Base-by-base conservation (phyloP, 2,888 invertebrate species). In the Embidobia sp. region DNA sequence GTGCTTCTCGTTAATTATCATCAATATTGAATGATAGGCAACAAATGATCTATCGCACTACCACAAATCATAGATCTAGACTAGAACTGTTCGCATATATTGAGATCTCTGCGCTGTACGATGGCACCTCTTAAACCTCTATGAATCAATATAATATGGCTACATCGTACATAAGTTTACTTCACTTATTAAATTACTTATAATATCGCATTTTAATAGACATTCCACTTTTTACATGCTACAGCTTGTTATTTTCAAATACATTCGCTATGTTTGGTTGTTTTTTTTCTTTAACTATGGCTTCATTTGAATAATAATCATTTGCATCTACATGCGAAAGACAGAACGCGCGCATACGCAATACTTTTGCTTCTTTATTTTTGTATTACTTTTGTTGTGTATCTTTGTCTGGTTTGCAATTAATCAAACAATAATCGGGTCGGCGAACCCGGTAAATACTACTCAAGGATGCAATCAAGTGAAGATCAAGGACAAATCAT, bases 51-150 rank as follows among this genome's bases (percentile, higher is more conserved):
- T 72, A 70, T 57, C 35, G 44, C 22, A 37, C 75, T 80, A 79
- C 72, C 76, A 49, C 74, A 80, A 80, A 79, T 79, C 63, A 83
- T 83, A 77, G 81, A 51, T 79, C 76, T 82, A 81, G 80, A 83
- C 82, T 81, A 82, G 82, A 80, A 81, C 78, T 80, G 73, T 83
- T 79, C 66, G 80, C 83, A 85, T 82, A 85, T 83, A 84, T 76
- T 84, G 84, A 85, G 82, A 85, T 80, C 80, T 82, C 82, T 82
- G 81, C 80, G 80, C 82, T 81, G 79, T 81, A 82, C 81, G 80
- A 80, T 80, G 80, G 77, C 81, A 82, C 80, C 78, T 80, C 80
- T 80, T 83, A 81, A 80, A 82, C 79, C 69, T 77, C 84, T 84
- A 83, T 67, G 78, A 67, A 83, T 83, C 82, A 81, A 81, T 83